A percentile compares a stretch with the other conserved stretches of the same genome.
Conservation (phyloP, 2,113 vertebrate genomes). For the Nannobrachium achirus region DNA sequence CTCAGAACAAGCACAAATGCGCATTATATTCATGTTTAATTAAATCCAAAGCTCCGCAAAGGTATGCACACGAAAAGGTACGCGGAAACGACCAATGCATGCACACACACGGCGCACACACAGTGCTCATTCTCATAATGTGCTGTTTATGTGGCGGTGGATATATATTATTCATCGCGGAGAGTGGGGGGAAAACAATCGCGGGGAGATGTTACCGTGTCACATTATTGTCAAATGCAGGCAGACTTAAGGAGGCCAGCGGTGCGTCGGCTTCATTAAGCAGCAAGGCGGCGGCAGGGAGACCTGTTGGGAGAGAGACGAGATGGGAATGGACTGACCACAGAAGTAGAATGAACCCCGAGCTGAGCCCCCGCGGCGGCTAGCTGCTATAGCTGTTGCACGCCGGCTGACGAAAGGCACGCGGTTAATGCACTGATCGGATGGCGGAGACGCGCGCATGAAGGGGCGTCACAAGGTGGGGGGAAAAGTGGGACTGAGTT, state of each 20-base stretch:
- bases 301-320: constrained; percentile 31
- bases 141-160: constrained; percentile 77
- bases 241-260: constrained; percentile 69
- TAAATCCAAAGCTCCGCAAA: constrained; percentile 50
- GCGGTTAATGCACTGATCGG: constrained; percentile 43
- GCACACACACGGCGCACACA: constrained; percentile 26
- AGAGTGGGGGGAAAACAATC: constrained; percentile 58
- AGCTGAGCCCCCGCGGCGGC: constrained; percentile 10
- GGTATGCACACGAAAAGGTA: constrained; percentile 8
- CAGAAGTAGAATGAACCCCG: constrained; percentile 53
- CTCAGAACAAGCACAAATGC: constrained; percentile 69
- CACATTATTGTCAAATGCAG: constrained; percentile 75
- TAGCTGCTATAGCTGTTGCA: neutral
- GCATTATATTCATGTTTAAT: constrained; percentile 80
- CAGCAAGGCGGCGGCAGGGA: constrained; percentile 22
- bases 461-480: too few relatives aligned
- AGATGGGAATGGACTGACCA: constrained; percentile 62
- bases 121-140: constrained; percentile 67
- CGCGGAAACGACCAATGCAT: neutral
- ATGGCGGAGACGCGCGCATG: constrained; percentile 18
- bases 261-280: constrained; percentile 57
- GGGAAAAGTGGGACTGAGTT: too few relatives aligned
- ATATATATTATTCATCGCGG: constrained; percentile 76
- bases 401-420: constrained; percentile 20
- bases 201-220: constrained; percentile 66